Base-by-base conservation (phyloP, 2,888 invertebrate species). In the Eristalinus sepulchralis region DNA sequence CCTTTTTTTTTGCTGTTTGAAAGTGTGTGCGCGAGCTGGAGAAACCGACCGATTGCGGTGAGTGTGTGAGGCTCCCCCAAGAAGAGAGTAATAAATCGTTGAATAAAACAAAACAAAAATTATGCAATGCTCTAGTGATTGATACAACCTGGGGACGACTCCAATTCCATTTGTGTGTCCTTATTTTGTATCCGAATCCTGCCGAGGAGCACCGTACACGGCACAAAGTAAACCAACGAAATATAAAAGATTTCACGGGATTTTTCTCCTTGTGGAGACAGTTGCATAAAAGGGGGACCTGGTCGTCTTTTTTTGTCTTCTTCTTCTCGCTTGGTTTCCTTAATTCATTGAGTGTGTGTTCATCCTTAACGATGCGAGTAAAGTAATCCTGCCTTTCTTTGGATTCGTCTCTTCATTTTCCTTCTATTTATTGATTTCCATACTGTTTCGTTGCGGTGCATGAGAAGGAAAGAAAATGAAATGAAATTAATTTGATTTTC, bases 261-360 rank as follows among this genome's bases (percentile, higher is more conserved):
- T 60, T 27, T 81, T 68, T 77, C 68, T 81, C 31, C 68, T 75
- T 81, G 47, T 53, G 59, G 63, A 47, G 47, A 68, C 66, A 68
- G 77, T 82, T 85, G 85, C 77, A 82, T 85, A 85, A 85, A 84
- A 77, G 55, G 53, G 63, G 59, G 53, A 22, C 0, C 2, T n/a
- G n/a, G n/a, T 57, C 10, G 1, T 57, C 36, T 68, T 82, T 81
- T 78, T 34, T 11, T 68, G 4, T 20, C 20, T 57, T 11, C 8
- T 5, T 1, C 11, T 57, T 13, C 17, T 2, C 9, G 22, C 47
- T 78, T 57, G 22, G 2, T 47, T 62, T 62, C n/a, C 63, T 57
- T 63, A 31, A 63, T 63, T 59, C 60, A 31, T 67, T 68, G 68
- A 62, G 4, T 77, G 34, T 68, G 60, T 10, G 66, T 33, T 66